phyloP scores from a whole-genome alignment of 2,797 vertebrate genomes.

The Propithecus deckenii region DNA sequence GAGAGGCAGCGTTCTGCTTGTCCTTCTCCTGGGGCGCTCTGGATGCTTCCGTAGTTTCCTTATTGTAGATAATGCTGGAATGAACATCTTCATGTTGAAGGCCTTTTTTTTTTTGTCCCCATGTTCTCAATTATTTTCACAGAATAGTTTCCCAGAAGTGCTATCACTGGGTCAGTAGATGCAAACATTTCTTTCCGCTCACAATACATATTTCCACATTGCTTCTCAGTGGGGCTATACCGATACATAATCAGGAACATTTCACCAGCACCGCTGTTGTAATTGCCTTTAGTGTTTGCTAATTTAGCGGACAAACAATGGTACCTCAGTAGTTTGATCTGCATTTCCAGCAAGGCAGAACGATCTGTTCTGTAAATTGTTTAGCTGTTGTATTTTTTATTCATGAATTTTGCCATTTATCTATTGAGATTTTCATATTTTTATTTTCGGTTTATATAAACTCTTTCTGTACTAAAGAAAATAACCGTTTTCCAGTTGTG shows the following conservation, averaged over 20 bases:
- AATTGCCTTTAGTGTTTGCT: background rate
- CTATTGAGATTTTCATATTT: constrained; percentile 5
- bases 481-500: background rate
- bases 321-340: constrained; percentile 24
- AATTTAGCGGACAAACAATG: background rate
- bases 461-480: background rate
- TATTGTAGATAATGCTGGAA: background rate
- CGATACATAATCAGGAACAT: background rate
- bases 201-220: background rate
- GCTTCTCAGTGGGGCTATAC: background rate
- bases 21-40: rapidly evolving
- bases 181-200: background rate
- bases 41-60: background rate
- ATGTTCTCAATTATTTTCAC: constrained; percentile 27
- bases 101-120: background rate
- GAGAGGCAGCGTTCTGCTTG: background rate
- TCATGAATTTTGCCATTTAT: background rate
- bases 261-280: background rate
- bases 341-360: background rate
- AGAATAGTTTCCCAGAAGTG: constrained; percentile 1
- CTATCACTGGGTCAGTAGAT: background rate
- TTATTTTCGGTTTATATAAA: background rate
- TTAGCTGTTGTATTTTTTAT: background rate
- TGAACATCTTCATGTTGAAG: background rate
- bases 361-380: background rate